Percentiles rank a stretch among this genome's conserved stretches.
phyloP scores from a whole-genome alignment of 2,888 invertebrate genomes.

The Drosophila formosana region DNA sequence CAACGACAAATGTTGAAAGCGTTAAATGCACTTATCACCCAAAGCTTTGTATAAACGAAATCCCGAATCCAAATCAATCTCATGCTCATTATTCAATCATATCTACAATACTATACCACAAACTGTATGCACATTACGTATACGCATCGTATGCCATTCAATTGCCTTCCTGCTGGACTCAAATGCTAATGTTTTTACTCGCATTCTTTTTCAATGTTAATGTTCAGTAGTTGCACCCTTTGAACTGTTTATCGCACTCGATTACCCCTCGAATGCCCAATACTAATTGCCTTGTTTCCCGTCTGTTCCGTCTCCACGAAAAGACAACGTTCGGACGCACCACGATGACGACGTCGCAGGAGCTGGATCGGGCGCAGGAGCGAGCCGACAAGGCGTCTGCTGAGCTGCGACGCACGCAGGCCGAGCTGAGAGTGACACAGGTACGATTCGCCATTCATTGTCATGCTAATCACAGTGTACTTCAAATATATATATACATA shows the following conservation, averaged over 20 bases:
- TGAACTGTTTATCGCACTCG: conserved; percentile 5
- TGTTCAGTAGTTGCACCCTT: conserved; percentile 45
- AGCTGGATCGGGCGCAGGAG: conserved; percentile 93
- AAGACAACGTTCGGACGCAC: conserved; percentile 92
- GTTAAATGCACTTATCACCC: conserved; percentile 74
- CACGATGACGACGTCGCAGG: conserved; percentile 92
- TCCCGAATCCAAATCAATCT: conserved; percentile 41
- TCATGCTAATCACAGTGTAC: conserved; percentile 6
- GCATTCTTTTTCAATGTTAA: conserved; percentile 12
- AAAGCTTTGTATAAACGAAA: conserved; percentile 31
- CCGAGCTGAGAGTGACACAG: conserved; percentile 95
- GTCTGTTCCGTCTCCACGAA: conserved; percentile 30
- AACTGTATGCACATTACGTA: conserved; percentile 30
- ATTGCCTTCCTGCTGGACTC: conserved; percentile 55
- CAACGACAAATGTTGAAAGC: conserved; percentile 52
- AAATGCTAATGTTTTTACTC: conserved; percentile 22
- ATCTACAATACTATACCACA: background rate
- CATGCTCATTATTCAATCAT: conserved; percentile 52
- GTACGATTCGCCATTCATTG: conserved; percentile 79
- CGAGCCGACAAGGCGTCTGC: conserved; percentile 93
- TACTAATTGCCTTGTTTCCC: conserved; percentile 69
- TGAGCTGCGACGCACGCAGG: conserved; percentile 94
- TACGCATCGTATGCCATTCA: conserved; percentile 43
- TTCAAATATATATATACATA: conserved; percentile 35
- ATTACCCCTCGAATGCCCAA: conserved; percentile 13